Conservation (phyloP, 2,113 vertebrate genomes). For the Takifugu bimaculatus region DNA sequence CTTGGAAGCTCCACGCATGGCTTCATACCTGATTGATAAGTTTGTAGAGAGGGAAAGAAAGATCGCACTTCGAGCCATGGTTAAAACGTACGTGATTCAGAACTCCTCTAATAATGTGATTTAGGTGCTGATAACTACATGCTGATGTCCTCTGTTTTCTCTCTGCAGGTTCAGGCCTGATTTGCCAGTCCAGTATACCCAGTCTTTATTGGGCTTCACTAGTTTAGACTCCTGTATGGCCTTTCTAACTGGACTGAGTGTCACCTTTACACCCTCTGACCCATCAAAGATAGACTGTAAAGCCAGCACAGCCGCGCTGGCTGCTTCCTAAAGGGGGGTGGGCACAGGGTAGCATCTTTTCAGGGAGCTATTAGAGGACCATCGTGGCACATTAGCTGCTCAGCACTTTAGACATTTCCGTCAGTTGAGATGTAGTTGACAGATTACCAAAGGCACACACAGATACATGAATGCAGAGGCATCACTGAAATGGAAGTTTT, state of each 20-base stretch:
- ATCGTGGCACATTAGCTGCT: slow-evolving; percentile 20
- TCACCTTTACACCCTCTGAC: slow-evolving; percentile 79
- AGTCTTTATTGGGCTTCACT: slow-evolving; percentile 85
- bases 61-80: slow-evolving; percentile 84
- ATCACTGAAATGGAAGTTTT: not conserved
- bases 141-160: slow-evolving; percentile 18
- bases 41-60: slow-evolving; percentile 89
- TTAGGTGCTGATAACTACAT: not conserved
- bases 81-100: slow-evolving; percentile 84
- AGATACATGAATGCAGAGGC: not conserved
- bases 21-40: slow-evolving; percentile 90
- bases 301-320: slow-evolving; percentile 81
- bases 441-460: not conserved
- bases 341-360: not conserved
- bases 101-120: too few species aligned
- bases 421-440: too few species aligned
- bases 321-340: slow-evolving; percentile 75
- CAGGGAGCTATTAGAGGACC: slow-evolving; percentile 25
- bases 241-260: slow-evolving; percentile 83
- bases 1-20: slow-evolving; percentile 83
- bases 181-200: slow-evolving; percentile 83
- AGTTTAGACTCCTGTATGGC: slow-evolving; percentile 86
- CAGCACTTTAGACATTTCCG: too few species aligned
- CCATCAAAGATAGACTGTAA: slow-evolving; percentile 88
- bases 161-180: slow-evolving; percentile 74